Conservation (phyloP, 2,113 vertebrate species). For the Gambusia holbrooki region DNA sequence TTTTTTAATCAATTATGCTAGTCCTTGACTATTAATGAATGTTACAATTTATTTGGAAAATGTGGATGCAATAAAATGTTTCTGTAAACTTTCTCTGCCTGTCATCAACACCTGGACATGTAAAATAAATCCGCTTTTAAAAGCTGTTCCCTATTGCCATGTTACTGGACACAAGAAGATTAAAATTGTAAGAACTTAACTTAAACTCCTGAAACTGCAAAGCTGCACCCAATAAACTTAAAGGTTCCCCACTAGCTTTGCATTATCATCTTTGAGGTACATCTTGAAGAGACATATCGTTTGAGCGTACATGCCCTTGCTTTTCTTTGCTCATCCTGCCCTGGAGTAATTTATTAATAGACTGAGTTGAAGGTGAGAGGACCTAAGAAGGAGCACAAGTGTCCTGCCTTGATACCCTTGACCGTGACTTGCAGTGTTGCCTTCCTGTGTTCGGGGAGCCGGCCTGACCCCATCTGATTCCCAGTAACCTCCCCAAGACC, state of each 20-base stretch:
- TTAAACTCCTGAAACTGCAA: too few relatives aligned
- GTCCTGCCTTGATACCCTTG: conserved; percentile 68
- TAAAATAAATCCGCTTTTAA: too few relatives aligned
- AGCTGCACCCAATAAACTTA: too few relatives aligned
- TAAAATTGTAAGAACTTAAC: too few relatives aligned
- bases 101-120: too few relatives aligned
- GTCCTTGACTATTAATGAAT: neutral
- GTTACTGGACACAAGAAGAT: too few relatives aligned
- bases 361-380: conserved; percentile 66
- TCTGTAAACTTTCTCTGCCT: too few relatives aligned
- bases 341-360: conserved; percentile 66
- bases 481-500: conserved; percentile 55
- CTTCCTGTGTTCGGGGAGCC: conserved; percentile 79
- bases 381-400: conserved; percentile 49
- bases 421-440: conserved; percentile 62
- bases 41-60: neutral
- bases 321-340: conserved; percentile 36
- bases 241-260: too few relatives aligned
- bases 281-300: neutral
- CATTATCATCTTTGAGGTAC: too few relatives aligned
- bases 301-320: conserved; percentile 12
- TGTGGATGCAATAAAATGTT: too few relatives aligned
- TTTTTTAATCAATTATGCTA: neutral
- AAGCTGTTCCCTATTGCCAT: too few relatives aligned
- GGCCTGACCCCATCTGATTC: conserved; percentile 64